Percentiles rank a stretch among this genome's conserved stretches.
Conservation (phyloP, 1,140 invertebrate genomes). For the Acromyrmex charruanus region DNA sequence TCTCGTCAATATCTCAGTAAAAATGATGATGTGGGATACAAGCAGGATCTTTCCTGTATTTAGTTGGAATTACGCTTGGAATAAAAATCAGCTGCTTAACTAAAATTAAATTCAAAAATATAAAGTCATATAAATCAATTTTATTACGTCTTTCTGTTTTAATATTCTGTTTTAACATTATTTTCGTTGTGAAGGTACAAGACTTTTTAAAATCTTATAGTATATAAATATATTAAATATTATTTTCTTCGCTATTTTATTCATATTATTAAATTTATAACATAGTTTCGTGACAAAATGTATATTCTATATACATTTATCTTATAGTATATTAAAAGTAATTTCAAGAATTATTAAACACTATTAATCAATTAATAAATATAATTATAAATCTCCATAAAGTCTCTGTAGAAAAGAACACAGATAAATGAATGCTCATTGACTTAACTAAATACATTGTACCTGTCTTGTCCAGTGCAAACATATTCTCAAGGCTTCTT, state of each 20-base stretch:
- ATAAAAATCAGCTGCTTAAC: background rate
- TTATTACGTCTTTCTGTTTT: background rate
- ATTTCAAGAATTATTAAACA: background rate
- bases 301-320: background rate
- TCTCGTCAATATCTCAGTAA: slow-evolving; percentile 72
- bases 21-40: slow-evolving; percentile 62
- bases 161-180: background rate
- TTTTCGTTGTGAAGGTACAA: background rate
- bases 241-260: background rate
- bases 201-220: background rate
- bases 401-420: background rate
- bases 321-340: slow-evolving; percentile 9
- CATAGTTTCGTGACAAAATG: background rate
- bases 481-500: slow-evolving; percentile 53
- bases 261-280: background rate
- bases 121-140: background rate
- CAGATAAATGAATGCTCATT: background rate
- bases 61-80: slow-evolving; percentile 23
- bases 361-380: background rate
- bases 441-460: slow-evolving; percentile 52
- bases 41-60: slow-evolving; percentile 14
- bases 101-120: background rate
- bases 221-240: background rate
- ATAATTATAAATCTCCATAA: background rate
- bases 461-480: slow-evolving; percentile 29